A percentile compares a stretch with the other conserved stretches of the same genome.
phyloP scores from a whole-genome alignment of 1,140 invertebrate genomes.

The Pseudobourletiella spinata region DNA sequence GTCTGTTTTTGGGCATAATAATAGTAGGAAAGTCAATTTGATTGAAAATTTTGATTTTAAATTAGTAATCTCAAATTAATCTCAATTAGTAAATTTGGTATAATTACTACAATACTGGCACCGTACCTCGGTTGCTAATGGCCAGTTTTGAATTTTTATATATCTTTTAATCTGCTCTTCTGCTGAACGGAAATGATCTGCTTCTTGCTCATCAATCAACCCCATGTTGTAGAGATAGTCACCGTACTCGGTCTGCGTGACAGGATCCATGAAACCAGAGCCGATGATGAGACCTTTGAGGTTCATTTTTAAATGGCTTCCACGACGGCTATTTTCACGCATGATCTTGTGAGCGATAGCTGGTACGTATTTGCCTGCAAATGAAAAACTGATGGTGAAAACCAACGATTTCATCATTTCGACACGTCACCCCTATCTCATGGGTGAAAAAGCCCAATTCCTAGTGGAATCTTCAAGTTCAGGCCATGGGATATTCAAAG shows the following conservation, averaged over 20 bases:
- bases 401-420: no score
- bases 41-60: not conserved
- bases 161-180: constrained; percentile 37
- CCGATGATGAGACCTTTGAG: constrained; percentile 46
- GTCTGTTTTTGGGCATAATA: no score
- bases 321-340: constrained; percentile 46
- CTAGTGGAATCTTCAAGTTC: not conserved
- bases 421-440: constrained; percentile 35
- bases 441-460: not conserved
- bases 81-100: not conserved
- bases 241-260: constrained; percentile 44
- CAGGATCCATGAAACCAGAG: constrained; percentile 46
- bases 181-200: constrained; percentile 40
- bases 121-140: constrained; percentile 38
- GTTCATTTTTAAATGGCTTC: constrained; percentile 17
- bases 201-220: constrained; percentile 42
- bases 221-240: constrained; percentile 46
- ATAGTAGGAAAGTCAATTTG: not conserved
- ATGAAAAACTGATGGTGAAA: no score
- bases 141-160: constrained; percentile 40
- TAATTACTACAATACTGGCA: not conserved
- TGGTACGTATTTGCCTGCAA: constrained; percentile 63
- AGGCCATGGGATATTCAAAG: not conserved
- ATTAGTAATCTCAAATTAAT: not conserved
- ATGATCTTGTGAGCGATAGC: constrained; percentile 66